Percentiles rank a stretch among this genome's conserved stretches.
Conservation (phyloP, 2,888 invertebrate species). For the Hypena proboscidalis region DNA sequence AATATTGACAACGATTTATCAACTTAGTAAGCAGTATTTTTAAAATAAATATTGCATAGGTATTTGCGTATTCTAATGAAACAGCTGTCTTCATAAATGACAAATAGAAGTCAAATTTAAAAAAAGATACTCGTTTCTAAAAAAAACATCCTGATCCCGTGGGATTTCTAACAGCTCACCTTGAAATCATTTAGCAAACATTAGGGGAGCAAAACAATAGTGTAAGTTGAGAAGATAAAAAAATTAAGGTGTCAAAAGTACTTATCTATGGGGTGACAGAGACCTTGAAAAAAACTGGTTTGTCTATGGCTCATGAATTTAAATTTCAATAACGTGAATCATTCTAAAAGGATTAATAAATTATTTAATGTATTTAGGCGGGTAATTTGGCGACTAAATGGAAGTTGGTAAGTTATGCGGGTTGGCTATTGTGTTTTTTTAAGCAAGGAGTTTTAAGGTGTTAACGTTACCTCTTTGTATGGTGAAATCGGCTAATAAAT, state of each 20-base stretch:
- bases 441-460: too few relatives aligned
- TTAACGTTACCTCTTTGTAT: constrained; percentile 1
- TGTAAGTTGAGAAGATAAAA: constrained; percentile 41
- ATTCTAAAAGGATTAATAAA: constrained; percentile 39
- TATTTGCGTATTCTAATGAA: too few relatives aligned
- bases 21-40: too few relatives aligned
- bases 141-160: constrained; percentile 48
- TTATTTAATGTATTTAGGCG: constrained; percentile 40
- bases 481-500: background rate
- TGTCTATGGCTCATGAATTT: constrained; percentile 30
- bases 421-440: constrained; percentile 7
- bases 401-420: constrained; percentile 35
- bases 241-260: constrained; percentile 48
- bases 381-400: constrained; percentile 37
- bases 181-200: constrained; percentile 63
- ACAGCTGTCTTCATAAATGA: background rate
- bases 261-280: constrained; percentile 35
- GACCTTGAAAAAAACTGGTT: constrained; percentile 45
- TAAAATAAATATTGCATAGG: too few relatives aligned
- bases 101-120: background rate
- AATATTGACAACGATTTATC: too few relatives aligned
- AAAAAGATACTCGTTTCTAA: constrained; percentile 13
- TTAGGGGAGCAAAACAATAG: constrained; percentile 50
- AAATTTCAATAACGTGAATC: constrained; percentile 40
- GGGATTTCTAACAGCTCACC: constrained; percentile 56